Evolutionary conservation across 2,888 invertebrate species (phyloP).

Genomic region (Hypomecis punctinalis): DNA sequence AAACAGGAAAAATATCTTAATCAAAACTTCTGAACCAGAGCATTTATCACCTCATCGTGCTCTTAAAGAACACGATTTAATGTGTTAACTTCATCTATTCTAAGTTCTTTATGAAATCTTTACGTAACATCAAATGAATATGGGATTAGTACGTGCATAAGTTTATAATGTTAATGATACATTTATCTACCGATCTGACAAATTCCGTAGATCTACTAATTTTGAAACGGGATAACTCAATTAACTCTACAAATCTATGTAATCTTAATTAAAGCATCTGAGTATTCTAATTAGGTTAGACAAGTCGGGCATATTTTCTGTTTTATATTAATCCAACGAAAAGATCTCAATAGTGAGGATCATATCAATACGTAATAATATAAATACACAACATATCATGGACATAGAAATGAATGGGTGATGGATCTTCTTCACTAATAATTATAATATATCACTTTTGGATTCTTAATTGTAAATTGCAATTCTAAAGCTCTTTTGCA

Average conservation of each 20-base stretch:
- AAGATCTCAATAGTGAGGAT: too few relatives aligned
- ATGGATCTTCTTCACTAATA: too few relatives aligned
- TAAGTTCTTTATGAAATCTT: conserved; percentile 12
- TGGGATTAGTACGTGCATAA: conserved; percentile 21
- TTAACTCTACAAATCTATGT: conserved; percentile 16
- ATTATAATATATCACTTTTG: too few relatives aligned
- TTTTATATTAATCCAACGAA: too few relatives aligned
- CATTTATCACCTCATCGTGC: conserved; percentile 4
- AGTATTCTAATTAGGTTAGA: neutral
- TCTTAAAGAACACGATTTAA: conserved; percentile 9
- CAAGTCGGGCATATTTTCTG: neutral
- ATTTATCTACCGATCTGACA: conserved; percentile 18
- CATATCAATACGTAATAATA: too few relatives aligned
- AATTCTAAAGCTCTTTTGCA: too few relatives aligned
- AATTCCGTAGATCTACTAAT: conserved; percentile 12
- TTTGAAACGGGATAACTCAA: conserved; percentile 23
- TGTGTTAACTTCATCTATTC: neutral
- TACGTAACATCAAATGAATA: conserved; percentile 18
- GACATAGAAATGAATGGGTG: too few relatives aligned
- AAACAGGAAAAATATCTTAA: neutral
- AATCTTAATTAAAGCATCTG: conserved; percentile 2
- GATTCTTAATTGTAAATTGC: too few relatives aligned
- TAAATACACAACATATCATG: too few relatives aligned
- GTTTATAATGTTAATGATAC: conserved; percentile 15
- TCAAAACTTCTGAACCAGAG: neutral